Conservation (phyloP, 2,888 invertebrate species). For the Meliscaeva auricollis region DNA sequence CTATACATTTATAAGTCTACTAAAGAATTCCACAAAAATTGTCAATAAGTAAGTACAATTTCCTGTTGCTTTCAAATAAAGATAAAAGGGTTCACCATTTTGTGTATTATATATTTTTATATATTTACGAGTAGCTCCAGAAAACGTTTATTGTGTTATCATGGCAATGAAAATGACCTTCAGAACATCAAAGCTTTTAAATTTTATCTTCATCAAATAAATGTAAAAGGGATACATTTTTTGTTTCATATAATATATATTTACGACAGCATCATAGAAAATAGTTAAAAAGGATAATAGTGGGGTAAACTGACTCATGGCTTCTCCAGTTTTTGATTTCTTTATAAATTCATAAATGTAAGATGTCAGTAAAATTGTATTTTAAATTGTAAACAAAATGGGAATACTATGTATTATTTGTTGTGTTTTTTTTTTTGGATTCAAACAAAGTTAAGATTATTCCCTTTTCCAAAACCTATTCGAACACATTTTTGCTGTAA, state of each 20-base stretch:
- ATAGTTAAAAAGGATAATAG: background rate
- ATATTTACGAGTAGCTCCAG: background rate
- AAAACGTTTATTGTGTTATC: slow-evolving; percentile 16
- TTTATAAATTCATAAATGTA: no score
- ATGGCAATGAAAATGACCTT: background rate
- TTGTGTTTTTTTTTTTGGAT: no score
- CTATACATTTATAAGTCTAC: background rate
- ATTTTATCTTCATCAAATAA: slow-evolving; percentile 3
- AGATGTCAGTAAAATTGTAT: no score
- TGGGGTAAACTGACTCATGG: background rate
- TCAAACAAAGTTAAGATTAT: no score
- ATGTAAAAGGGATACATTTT: background rate
- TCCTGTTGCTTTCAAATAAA: slow-evolving; percentile 23
- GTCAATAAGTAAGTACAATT: slow-evolving; percentile 26
- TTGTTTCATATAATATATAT: background rate
- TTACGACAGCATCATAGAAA: no score
- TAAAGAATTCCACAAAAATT: slow-evolving; percentile 11
- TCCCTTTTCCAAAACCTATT: no score
- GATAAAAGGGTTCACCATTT: slow-evolving; percentile 10
- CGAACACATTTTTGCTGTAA: no score
- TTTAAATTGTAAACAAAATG: no score
- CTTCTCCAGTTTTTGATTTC: no score
- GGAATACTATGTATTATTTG: no score
- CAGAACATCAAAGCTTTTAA: slow-evolving; percentile 8
- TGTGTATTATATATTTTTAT: background rate